Conservation (phyloP, 1,140 invertebrate species). For the Drosophila kurseongensis region DNA sequence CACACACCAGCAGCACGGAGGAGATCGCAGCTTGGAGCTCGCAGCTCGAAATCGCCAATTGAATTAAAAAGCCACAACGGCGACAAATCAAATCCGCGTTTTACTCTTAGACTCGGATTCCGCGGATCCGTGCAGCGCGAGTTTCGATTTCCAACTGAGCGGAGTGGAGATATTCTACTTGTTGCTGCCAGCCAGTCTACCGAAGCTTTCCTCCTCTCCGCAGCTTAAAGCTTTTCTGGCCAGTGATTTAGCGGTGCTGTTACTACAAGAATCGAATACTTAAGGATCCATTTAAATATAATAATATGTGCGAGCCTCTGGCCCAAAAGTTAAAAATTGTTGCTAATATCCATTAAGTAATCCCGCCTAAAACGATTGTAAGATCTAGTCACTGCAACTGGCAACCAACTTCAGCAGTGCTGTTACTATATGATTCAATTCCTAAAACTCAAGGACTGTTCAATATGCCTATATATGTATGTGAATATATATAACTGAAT, state of each 20-base stretch:
- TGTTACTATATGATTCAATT: too few relatives aligned
- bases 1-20: constrained; percentile 26
- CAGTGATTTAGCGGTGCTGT: neutral
- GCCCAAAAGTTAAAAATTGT: too few relatives aligned
- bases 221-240: constrained; percentile 24
- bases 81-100: constrained; percentile 24
- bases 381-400: too few relatives aligned
- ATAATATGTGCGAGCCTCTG: too few relatives aligned
- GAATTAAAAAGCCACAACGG: constrained; percentile 56
- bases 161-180: constrained; percentile 24
- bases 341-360: too few relatives aligned
- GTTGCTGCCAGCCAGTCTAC: constrained; percentile 25
- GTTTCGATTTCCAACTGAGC: constrained; percentile 53
- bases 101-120: constrained; percentile 18
- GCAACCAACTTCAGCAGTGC: too few relatives aligned
- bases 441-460: too few relatives aligned
- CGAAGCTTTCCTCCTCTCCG: constrained; percentile 16
- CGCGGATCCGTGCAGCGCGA: constrained; percentile 36
- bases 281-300: too few relatives aligned
- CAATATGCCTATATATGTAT: too few relatives aligned
- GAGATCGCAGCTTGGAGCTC: constrained; percentile 8
- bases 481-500: too few relatives aligned
- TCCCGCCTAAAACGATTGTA: too few relatives aligned
- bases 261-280: neutral
- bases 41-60: constrained; percentile 56